phyloP scores from a whole-genome alignment of 2,888 invertebrate genomes.

The Tyria jacobaeae region DNA sequence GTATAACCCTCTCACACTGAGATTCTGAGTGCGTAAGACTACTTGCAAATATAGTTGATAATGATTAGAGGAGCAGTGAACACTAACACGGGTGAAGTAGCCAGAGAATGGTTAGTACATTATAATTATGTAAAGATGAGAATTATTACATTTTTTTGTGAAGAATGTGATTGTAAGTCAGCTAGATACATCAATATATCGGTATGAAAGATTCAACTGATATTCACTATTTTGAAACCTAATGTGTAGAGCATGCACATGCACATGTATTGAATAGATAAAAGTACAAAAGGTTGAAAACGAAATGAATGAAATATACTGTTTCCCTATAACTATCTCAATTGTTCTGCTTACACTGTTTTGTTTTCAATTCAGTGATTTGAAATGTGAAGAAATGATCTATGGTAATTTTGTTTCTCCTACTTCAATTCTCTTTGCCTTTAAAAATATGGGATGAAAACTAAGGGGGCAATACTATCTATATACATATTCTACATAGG shows the following conservation, averaged over 20 bases:
- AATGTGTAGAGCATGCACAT: neutral
- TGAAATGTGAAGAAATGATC: neutral
- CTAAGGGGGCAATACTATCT: neutral
- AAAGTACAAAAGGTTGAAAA: too few relatives aligned
- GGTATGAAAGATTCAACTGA: neutral
- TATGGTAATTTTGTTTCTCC: neutral
- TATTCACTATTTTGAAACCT: neutral
- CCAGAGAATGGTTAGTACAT: too few relatives aligned
- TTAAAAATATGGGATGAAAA: slow-evolving; percentile 1
- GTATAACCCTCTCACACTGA: too few relatives aligned
- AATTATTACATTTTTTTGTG: neutral
- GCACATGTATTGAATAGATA: neutral
- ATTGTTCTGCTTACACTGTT: too few relatives aligned
- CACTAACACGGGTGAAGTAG: too few relatives aligned
- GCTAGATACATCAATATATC: neutral
- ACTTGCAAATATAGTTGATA: too few relatives aligned
- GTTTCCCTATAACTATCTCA: too few relatives aligned
- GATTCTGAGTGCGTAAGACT: too few relatives aligned
- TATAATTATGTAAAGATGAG: neutral
- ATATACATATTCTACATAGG: neutral
- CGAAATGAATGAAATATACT: too few relatives aligned
- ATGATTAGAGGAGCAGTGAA: too few relatives aligned
- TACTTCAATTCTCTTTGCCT: neutral
- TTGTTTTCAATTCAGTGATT: too few relatives aligned
- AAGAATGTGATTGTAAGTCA: neutral